Evolutionary conservation across 2,888 invertebrate genomes (phyloP).

Genomic region (Tineola bisselliella): DNA sequence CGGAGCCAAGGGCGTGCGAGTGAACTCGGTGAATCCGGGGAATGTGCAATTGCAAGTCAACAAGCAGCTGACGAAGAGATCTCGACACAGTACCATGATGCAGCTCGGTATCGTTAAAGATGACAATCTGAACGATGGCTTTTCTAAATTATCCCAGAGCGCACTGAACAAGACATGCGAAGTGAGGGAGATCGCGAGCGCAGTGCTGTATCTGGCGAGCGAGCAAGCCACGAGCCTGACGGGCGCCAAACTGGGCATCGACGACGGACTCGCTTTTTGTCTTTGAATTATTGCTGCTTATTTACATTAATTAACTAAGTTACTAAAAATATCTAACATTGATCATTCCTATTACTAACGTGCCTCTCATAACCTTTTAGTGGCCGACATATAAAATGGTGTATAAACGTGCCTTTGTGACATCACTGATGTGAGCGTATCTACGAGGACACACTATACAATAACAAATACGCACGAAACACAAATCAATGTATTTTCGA

Average conservation of each 20-base stretch:
- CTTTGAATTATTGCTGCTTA: not conserved
- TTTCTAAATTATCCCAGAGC: too few species aligned
- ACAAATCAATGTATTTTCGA: too few species aligned
- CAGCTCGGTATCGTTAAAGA: not conserved
- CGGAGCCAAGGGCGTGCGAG: constrained; percentile 79
- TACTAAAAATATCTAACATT: too few species aligned
- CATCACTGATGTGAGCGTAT: too few species aligned
- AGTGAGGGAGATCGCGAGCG: not conserved
- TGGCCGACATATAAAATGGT: too few species aligned
- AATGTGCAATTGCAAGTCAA: not conserved
- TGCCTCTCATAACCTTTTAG: too few species aligned
- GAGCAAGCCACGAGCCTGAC: not conserved
- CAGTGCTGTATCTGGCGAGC: not conserved
- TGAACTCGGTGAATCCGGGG: constrained; percentile 92
- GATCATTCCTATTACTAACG: too few species aligned
- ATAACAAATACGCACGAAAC: too few species aligned
- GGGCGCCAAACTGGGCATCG: not conserved
- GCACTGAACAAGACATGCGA: not conserved
- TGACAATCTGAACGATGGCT: not conserved
- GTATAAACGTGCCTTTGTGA: too few species aligned
- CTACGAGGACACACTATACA: too few species aligned
- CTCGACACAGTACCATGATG: not conserved
- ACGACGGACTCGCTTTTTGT: not conserved
- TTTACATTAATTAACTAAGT: too few species aligned
- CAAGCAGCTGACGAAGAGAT: not conserved